Evolutionary conservation across 2,888 invertebrate genomes (phyloP).

Genomic region (Volucella inflata): DNA sequence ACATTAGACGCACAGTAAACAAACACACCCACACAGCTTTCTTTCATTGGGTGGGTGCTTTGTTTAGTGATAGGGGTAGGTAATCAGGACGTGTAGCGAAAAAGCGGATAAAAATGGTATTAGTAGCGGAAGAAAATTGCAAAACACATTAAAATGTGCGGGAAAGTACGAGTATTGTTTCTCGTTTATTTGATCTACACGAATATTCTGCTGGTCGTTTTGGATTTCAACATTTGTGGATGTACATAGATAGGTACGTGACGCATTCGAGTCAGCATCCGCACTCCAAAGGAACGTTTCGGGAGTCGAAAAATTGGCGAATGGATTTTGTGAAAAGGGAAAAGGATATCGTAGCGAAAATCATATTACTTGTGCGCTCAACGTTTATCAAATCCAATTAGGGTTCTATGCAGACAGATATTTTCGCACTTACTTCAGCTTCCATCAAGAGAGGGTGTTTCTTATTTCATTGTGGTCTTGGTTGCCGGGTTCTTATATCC

Average conservation of each 20-base stretch:
- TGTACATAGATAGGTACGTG: slow-evolving; percentile 40
- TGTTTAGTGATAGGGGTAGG: not conserved
- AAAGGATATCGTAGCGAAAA: too few species aligned
- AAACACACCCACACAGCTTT: slow-evolving; percentile 1
- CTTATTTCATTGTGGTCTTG: too few species aligned
- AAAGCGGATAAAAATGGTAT: slow-evolving; percentile 55
- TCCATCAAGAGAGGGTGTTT: too few species aligned
- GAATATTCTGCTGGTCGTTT: slow-evolving; percentile 63
- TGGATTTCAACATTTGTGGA: slow-evolving; percentile 60
- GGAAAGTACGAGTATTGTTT: slow-evolving; percentile 53
- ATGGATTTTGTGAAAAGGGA: too few species aligned
- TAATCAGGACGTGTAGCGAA: slow-evolving; percentile 48
- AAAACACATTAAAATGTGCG: slow-evolving; percentile 47
- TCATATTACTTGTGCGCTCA: too few species aligned
- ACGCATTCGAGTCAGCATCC: too few species aligned
- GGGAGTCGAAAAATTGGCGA: too few species aligned
- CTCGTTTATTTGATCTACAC: slow-evolving; percentile 66
- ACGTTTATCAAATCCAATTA: too few species aligned
- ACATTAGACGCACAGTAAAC: slow-evolving; percentile 10
- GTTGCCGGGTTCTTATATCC: too few species aligned
- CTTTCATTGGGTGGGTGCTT: not conserved
- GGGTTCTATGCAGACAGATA: too few species aligned
- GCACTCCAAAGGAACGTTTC: too few species aligned
- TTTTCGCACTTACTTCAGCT: too few species aligned
- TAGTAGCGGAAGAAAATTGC: slow-evolving; percentile 53